Evolutionary conservation across 2,113 vertebrate genomes (phyloP).

Genomic region (Hippocampus mohnikei): DNA sequence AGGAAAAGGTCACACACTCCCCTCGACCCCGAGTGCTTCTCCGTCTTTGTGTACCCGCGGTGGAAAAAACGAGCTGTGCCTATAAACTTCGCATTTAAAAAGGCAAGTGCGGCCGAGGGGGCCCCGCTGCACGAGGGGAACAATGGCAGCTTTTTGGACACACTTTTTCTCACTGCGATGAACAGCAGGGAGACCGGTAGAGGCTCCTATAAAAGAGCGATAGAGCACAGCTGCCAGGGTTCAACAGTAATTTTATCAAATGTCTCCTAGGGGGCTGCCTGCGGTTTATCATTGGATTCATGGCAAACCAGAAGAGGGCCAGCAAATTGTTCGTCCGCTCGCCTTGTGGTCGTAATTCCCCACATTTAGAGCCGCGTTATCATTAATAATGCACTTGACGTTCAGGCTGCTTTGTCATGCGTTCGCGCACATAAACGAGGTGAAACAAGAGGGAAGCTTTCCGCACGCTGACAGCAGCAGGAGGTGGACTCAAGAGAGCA

Average conservation of each 20-base stretch:
- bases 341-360: conserved; percentile 32
- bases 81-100: conserved; percentile 83
- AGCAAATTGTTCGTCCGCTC: conserved; percentile 52
- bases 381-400: conserved; percentile 65
- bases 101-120: conserved; percentile 75
- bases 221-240: conserved; percentile 73
- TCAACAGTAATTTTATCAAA: conserved; percentile 70
- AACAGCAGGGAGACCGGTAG: conserved; percentile 76
- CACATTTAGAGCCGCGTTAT: conserved; percentile 52
- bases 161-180: conserved; percentile 79
- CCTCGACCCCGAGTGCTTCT: conserved; percentile 78
- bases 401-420: conserved; percentile 35
- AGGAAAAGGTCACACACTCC: conserved; percentile 81
- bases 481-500: conserved; percentile 9
- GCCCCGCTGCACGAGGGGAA: conserved; percentile 68
- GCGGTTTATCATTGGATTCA: conserved; percentile 58
- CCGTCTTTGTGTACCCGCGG: conserved; percentile 72
- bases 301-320: conserved; percentile 45
- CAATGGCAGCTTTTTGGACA: conserved; percentile 80
- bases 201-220: conserved; percentile 72
- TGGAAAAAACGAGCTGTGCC: conserved; percentile 72
- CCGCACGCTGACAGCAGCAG: conserved; percentile 23
- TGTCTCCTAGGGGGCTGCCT: conserved; percentile 53
- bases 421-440: conserved; percentile 15
- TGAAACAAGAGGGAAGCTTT: conserved; percentile 31